Percentiles rank a stretch among this genome's conserved stretches.
Evolutionary conservation across 1,140 invertebrate genomes (phyloP).

Genomic region (Ips nitidus): DNA sequence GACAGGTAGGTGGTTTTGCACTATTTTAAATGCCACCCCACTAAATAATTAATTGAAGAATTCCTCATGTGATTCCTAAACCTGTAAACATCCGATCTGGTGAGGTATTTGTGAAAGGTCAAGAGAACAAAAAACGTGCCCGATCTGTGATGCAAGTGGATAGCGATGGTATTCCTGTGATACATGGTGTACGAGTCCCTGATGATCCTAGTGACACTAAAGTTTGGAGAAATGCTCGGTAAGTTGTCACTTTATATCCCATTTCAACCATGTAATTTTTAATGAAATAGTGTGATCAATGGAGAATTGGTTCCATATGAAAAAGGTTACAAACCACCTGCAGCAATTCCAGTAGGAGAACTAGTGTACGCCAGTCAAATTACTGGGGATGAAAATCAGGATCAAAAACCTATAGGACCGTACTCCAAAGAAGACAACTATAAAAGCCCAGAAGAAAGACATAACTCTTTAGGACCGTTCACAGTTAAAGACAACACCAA

Average conservation of each 20-base stretch:
- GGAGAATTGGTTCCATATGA: constrained; percentile 72
- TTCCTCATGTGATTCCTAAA: constrained; percentile 61
- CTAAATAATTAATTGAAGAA: constrained; percentile 38
- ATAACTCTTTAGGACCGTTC: constrained; percentile 49
- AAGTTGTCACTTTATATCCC: neutral
- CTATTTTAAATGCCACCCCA: neutral
- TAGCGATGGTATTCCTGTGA: constrained; percentile 72
- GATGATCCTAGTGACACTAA: constrained; percentile 78
- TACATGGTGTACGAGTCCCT: constrained; percentile 77
- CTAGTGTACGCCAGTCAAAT: constrained; percentile 55
- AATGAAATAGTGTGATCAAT: constrained; percentile 68
- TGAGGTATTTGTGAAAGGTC: constrained; percentile 60
- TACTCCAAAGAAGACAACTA: constrained; percentile 50
- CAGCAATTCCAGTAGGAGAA: constrained; percentile 59
- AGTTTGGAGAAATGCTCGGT: constrained; percentile 76
- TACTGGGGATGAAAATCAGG: constrained; percentile 35
- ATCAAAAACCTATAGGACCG: constrained; percentile 44
- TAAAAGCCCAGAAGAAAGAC: constrained; percentile 33
- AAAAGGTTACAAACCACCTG: constrained; percentile 64
- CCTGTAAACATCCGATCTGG: constrained; percentile 68
- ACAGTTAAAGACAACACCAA: constrained; percentile 51
- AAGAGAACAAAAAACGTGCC: constrained; percentile 53
- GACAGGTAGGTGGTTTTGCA: constrained; percentile 42
- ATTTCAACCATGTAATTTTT: neutral
- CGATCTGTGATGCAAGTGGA: constrained; percentile 63